Evolutionary conservation across 2,113 vertebrate genomes (phyloP), one percentile per base, ranked within the genome.

Genomic region (Gallinago jamesoni): DNA sequence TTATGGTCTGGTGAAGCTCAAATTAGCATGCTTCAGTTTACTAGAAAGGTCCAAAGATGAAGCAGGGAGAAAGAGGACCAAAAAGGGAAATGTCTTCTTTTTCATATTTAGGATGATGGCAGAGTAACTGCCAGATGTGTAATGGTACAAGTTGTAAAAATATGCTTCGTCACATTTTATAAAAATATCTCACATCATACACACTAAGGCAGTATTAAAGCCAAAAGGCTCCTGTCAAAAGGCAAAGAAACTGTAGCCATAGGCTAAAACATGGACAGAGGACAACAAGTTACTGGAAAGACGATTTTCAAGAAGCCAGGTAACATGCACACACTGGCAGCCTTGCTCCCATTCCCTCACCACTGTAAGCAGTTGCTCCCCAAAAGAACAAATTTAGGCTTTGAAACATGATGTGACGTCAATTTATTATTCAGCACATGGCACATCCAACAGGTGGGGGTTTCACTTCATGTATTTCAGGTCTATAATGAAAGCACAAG

Each of bases 321-420:
- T 56, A 31, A 52, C 0, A 0, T 2, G 4, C 25, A 12, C 24
- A 19, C 12, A 22, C 18, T 21, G 39, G 6, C 67, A 86, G 18
- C 22, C 22, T 90, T 1, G 7, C 11, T 14, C 47, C 20, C 10
- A 5, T 50, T 39, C 14, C 15, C 21, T 68, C 23, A 30, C 10
- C 12, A 2, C n/a, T 67, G 41, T 15, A 66, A 78, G 37, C 16
- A 86, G 63, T 2, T 19, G 45, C 25, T 60, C 17, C 25, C 41
- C 4, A 17, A 62, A 90, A 81, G 17, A 84, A 47, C 17, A 28
- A 45, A 24, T 27, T 92, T 41, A 63, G 57, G 12, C 80, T 89
- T 35, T 73, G 50, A 83, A 95, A 57, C 21, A 12, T 30, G 3
- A 39, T 62, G 30, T 24, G 67, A 6, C 14, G 23, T 27, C 31